Conservation (phyloP, 2,888 invertebrate genomes). For the Orchesella flavescens region DNA sequence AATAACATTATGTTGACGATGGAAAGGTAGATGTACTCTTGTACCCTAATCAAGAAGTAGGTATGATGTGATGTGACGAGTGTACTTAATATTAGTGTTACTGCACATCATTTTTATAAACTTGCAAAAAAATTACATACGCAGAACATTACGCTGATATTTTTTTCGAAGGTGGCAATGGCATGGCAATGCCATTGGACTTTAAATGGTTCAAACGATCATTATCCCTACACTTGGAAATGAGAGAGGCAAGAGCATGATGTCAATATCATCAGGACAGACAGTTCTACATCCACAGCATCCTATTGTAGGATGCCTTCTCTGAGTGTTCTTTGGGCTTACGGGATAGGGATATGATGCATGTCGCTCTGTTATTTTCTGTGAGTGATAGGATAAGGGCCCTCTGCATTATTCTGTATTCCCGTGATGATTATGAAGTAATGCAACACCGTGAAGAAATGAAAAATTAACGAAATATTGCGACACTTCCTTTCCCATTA, state of each 20-base stretch:
- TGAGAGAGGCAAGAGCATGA: constrained; percentile 12
- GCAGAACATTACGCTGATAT: no score
- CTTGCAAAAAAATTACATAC: no score
- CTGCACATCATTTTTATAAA: no score
- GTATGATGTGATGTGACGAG: no score
- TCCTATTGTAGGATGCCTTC: background rate
- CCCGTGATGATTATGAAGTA: constrained; percentile 49
- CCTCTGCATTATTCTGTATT: background rate
- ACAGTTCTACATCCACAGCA: constrained; percentile 15
- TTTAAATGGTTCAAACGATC: constrained; percentile 56
- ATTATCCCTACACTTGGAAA: constrained; percentile 7
- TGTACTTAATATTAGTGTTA: no score
- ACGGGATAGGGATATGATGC: background rate
- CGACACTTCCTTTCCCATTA: constrained; percentile 66
- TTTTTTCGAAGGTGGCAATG: constrained; percentile 49
- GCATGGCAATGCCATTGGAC: constrained; percentile 62
- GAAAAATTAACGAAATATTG: constrained; percentile 65
- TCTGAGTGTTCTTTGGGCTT: background rate
- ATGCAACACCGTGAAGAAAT: constrained; percentile 58
- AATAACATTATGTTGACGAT: background rate
- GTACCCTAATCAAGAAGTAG: background rate
- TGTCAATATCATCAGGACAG: constrained; percentile 31
- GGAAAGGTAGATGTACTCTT: background rate
- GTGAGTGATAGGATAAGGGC: constrained; percentile 21
- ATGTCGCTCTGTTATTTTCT: constrained; percentile 28